Conservation (phyloP, 2,113 vertebrate genomes). For the Erpornis zantholeuca region DNA sequence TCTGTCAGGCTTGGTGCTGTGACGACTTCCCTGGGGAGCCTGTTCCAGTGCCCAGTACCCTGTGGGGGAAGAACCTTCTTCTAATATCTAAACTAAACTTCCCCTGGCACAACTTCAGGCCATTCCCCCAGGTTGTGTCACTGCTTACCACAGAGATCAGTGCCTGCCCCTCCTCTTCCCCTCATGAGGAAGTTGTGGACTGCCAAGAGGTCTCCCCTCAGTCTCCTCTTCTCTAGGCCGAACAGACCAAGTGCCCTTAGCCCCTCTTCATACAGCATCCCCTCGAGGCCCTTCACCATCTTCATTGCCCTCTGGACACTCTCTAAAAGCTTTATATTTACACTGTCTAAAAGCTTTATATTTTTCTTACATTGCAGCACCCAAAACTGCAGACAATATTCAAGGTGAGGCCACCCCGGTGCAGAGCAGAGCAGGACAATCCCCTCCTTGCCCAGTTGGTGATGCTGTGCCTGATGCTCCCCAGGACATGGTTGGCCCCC, state of each 20-base stretch:
- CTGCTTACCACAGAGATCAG: neutral
- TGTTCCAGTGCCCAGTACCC: neutral
- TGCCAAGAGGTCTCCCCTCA: neutral
- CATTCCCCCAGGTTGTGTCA: rapidly evolving
- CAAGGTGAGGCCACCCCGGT: neutral
- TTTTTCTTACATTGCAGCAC: neutral
- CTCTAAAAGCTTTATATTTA: neutral
- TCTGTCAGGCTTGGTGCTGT: neutral
- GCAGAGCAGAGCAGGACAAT: neutral
- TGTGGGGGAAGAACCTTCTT: neutral
- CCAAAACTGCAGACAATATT: neutral
- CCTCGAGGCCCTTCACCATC: neutral
- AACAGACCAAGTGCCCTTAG: neutral
- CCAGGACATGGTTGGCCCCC: neutral
- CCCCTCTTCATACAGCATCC: rapidly evolving
- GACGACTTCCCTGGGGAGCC: neutral
- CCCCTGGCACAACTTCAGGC: neutral
- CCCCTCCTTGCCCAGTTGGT: neutral
- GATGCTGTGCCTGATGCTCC: neutral
- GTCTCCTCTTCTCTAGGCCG: neutral
- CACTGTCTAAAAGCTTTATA: neutral
- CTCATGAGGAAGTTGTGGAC: neutral
- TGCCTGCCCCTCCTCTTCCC: neutral
- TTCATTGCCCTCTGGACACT: neutral
- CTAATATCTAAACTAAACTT: neutral